Conservation (phyloP, 2,797 vertebrate species). For the Enteromius mattozi region DNA sequence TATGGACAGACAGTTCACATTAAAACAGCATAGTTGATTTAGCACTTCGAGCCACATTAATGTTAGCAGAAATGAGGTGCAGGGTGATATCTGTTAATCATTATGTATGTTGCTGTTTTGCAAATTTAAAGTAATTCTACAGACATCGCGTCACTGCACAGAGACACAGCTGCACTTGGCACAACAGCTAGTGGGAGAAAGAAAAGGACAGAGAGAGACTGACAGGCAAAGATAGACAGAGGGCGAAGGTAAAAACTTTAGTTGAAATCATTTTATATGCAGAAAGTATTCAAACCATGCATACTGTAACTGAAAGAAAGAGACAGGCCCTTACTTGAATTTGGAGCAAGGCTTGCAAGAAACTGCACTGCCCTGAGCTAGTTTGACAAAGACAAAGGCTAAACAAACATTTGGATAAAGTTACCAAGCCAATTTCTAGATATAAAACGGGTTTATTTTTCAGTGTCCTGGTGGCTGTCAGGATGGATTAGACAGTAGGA, state of each 20-base stretch:
- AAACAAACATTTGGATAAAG: slow-evolving; percentile 10
- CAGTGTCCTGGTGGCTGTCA: slow-evolving; percentile 1
- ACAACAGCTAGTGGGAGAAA: neutral
- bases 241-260: neutral
- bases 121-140: slow-evolving; percentile 17
- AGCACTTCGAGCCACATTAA: slow-evolving; percentile 36
- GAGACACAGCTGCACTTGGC: neutral
- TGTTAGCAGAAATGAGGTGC: neutral
- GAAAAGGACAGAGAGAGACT: neutral
- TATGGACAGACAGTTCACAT: slow-evolving; percentile 2
- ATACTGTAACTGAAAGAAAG: neutral
- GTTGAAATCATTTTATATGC: neutral
- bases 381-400: neutral
- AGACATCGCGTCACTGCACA: neutral
- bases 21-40: slow-evolving; percentile 6
- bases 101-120: slow-evolving; percentile 3
- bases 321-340: slow-evolving; percentile 32
- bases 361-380: neutral
- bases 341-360: neutral
- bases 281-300: slow-evolving; percentile 11
- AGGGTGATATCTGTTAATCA: neutral
- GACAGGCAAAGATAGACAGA: neutral
- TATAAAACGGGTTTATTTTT: neutral
- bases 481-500: slow-evolving; percentile 26
- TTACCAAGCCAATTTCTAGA: neutral